A percentile compares a stretch with the other conserved stretches of the same genome.
Conservation (phyloP, 92 coral and sea anemone species). For the Heliopora coerulea region DNA sequence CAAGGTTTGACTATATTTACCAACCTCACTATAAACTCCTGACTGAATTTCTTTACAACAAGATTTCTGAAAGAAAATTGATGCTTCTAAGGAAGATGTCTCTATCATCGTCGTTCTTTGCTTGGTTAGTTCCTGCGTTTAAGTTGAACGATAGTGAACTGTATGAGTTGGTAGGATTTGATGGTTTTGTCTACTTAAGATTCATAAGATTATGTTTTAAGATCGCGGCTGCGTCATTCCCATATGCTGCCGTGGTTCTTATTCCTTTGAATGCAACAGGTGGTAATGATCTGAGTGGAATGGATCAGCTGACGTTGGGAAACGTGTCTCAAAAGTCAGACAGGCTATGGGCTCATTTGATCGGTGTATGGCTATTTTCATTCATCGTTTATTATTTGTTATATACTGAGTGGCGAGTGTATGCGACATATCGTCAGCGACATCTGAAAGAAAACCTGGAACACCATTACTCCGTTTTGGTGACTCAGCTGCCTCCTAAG, state of each 20-base stretch:
- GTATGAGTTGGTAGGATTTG: conserved; percentile 84
- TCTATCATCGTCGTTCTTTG: conserved; percentile 58
- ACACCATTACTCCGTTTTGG: conserved; percentile 74
- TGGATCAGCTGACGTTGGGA: conserved; percentile 70
- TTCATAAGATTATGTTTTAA: conserved; percentile 72
- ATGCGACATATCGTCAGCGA: conserved; percentile 76
- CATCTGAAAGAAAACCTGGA: conserved; percentile 63
- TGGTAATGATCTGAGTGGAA: conserved; percentile 47
- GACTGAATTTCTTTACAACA: conserved; percentile 66
- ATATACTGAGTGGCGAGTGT: conserved; percentile 80
- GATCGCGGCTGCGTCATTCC: conserved; percentile 74
- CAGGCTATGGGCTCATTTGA: conserved; percentile 89
- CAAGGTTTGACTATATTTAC: conserved; percentile 68
- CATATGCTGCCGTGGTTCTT: conserved; percentile 86
- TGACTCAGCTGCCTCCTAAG: conserved; percentile 86
- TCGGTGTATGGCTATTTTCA: conserved; percentile 80
- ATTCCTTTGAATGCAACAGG: conserved; percentile 78
- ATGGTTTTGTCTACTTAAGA: conserved; percentile 81
- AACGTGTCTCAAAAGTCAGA: conserved; percentile 60
- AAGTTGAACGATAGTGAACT: conserved; percentile 75
- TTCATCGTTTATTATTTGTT: conserved; percentile 75
- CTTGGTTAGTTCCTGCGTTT: conserved; percentile 87
- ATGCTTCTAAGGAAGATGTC: conserved; percentile 15
- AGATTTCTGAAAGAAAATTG: conserved; percentile 51
- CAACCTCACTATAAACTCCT: conserved; percentile 79